Percentiles rank a stretch among this genome's conserved stretches.
These are phyloP conservation scores for Choloepus didactylus DNA, from an alignment of 2,797 vertebrate genomes.

Conservation along the genomic window DNA sequence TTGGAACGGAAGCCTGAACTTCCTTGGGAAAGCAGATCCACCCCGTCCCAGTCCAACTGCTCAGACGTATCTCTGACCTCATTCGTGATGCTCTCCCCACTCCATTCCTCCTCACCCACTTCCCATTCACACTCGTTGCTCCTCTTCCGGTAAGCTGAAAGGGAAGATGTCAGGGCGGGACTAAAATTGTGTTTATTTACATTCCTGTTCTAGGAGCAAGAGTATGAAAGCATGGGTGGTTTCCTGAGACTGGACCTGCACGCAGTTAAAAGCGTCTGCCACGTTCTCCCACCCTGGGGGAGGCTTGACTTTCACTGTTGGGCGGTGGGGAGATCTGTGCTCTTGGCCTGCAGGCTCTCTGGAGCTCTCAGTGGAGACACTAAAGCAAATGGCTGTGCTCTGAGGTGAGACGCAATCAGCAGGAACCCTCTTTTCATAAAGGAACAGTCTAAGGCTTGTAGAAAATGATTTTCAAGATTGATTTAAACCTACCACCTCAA, in stretches of 20 bases:
- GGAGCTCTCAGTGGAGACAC: not conserved
- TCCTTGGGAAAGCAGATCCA: not conserved
- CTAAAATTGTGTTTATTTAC: not conserved
- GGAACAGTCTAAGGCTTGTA: not conserved
- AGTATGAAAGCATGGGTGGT: not conserved
- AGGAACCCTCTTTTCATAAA: not conserved
- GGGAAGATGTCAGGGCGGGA: not conserved
- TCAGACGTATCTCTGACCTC: not conserved
- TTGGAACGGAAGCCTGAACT: not conserved
- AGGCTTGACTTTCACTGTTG: not conserved
- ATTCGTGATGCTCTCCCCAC: too few species aligned
- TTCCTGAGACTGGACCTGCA: not conserved
- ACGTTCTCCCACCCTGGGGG: rapidly evolving
- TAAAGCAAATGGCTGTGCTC: not conserved
- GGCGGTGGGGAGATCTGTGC: not conserved
- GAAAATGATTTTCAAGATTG: not conserved
- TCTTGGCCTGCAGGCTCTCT: not conserved
- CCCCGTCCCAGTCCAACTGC: too few species aligned
- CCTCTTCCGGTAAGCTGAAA: not conserved
- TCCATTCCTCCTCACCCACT: not conserved
- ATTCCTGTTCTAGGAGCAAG: not conserved
- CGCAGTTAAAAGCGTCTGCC: not conserved
- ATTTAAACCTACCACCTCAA: not conserved
- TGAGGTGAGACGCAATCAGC: not conserved
- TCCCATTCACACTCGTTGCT: not conserved